phyloP scores from a whole-genome alignment of 2,888 invertebrate genomes.

The Andricus curvator region DNA sequence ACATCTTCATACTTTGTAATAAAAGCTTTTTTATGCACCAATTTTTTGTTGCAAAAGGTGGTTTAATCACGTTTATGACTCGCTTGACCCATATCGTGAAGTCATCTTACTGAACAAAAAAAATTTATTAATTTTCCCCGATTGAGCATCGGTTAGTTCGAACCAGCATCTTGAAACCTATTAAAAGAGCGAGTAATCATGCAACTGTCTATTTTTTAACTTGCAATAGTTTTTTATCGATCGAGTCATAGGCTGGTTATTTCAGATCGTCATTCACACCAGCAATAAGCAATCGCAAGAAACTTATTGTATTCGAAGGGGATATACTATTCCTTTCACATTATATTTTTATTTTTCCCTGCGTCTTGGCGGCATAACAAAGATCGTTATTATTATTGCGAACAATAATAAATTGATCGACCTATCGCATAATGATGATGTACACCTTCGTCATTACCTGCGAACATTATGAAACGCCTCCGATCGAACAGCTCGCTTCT shows the following conservation, averaged over 20 bases:
- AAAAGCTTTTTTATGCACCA: background rate
- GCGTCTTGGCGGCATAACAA: constrained; percentile 8
- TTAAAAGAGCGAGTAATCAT: constrained; percentile 5
- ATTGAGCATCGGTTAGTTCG: background rate
- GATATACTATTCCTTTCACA: constrained; percentile 18
- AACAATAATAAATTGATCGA: constrained; percentile 35
- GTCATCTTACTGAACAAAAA: background rate
- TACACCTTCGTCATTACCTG: constrained; percentile 27
- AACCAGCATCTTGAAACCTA: background rate
- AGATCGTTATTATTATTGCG: constrained; percentile 16
- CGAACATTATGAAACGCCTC: constrained; percentile 8
- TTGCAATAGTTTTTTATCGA: background rate
- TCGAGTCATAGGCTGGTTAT: background rate
- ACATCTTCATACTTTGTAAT: background rate
- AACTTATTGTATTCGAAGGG: constrained; percentile 20
- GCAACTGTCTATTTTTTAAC: constrained; percentile 19
- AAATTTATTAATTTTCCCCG: background rate
- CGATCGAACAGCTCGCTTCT: background rate
- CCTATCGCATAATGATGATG: constrained; percentile 25
- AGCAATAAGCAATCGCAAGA: constrained; percentile 7
- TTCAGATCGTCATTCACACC: constrained; percentile 6
- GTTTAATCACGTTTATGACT: constrained; percentile 20
- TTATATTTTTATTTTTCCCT: constrained; percentile 22
- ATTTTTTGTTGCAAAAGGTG: background rate
- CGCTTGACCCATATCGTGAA: background rate